Evolutionary conservation across 2,888 invertebrate species (phyloP).

Genomic region (Chironomus tentans): DNA sequence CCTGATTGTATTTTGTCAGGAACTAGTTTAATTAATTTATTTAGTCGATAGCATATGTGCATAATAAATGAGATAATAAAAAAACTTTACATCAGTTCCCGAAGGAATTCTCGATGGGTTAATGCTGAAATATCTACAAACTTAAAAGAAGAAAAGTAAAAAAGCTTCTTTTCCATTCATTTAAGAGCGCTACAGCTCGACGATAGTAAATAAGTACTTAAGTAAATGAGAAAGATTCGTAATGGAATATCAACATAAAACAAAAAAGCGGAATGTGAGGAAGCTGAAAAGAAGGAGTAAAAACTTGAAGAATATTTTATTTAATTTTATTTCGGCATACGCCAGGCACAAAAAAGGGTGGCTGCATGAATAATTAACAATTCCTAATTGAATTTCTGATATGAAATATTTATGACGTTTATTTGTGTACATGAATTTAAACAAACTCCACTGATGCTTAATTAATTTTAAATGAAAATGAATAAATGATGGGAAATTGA

Average conservation of each 20-base stretch:
- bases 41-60: no score
- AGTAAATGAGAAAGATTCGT: neutral
- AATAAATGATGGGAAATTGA: neutral
- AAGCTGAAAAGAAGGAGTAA: neutral
- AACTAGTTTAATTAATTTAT: no score
- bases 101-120: no score
- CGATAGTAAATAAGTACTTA: neutral
- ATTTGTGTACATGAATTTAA: neutral
- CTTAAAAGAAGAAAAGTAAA: no score
- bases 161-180: neutral
- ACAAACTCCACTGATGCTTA: neutral
- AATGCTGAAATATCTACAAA: no score
- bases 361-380: neutral
- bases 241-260: neutral
- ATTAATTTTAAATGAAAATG: neutral
- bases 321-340: neutral
- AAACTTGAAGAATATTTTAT: neutral
- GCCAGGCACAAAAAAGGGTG: neutral
- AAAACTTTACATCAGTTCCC: no score
- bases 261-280: neutral
- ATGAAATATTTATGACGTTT: neutral
- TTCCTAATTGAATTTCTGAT: constrained; percentile 1
- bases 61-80: no score
- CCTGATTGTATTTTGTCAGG: no score
- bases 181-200: neutral